These are phyloP conservation scores for Pseudorectes ferrugineus DNA, from an alignment of 2,113 vertebrate species.

Conservation along the genomic window DNA sequence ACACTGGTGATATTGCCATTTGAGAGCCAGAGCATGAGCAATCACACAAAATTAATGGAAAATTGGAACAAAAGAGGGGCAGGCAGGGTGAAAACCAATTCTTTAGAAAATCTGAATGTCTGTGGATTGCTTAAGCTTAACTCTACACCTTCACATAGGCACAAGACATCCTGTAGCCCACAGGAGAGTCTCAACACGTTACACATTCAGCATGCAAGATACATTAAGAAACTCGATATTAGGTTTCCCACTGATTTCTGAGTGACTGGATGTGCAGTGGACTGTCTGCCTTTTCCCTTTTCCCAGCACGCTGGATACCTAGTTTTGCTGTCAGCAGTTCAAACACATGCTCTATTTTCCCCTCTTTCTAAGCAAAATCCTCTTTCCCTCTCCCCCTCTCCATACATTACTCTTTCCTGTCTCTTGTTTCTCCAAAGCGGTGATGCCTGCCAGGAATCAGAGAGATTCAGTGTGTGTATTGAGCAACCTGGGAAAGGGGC, in stretches of 20 bases:
- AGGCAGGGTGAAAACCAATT: not conserved
- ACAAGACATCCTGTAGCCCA: not conserved
- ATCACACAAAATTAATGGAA: not conserved
- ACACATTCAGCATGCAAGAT: not conserved
- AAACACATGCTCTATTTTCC: constrained; percentile 39
- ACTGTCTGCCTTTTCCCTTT: constrained; percentile 41
- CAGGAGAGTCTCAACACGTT: not conserved
- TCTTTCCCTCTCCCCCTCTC: not conserved
- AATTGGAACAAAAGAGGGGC: constrained; percentile 7
- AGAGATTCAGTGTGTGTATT: not conserved
- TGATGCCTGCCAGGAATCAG: not conserved
- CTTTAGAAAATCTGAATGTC: not conserved
- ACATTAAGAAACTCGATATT: not conserved
- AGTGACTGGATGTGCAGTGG: not conserved
- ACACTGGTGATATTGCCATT: not conserved
- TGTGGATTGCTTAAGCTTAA: not conserved
- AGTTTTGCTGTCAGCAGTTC: constrained; percentile 53
- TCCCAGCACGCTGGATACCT: constrained; percentile 43
- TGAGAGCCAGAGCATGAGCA: not conserved
- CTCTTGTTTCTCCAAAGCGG: not conserved
- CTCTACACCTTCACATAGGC: not conserved
- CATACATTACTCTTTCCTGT: not conserved
- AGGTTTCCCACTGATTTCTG: constrained; percentile 29
- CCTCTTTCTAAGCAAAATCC: constrained; percentile 19
- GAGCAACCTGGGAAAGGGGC: not conserved